Base-by-base conservation (phyloP, 2,113 vertebrate genomes). In the Otis tarda region DNA sequence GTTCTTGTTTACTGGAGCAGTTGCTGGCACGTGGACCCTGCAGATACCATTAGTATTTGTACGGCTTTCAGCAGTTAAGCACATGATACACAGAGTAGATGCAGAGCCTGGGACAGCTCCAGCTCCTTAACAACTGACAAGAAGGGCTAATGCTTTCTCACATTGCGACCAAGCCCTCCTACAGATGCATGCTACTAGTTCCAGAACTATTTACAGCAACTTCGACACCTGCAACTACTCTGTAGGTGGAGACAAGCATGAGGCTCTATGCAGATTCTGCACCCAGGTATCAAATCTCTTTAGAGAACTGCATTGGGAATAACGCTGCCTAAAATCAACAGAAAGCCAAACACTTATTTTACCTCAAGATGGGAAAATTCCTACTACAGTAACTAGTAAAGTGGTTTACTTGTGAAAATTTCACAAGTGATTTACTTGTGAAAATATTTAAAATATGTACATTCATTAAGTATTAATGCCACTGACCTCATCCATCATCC, bases 61-160 rank as follows among this genome's bases (percentile, higher is more conserved):
- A 47, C 10, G 33, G 74, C 35, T 95, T 80, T 86, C 84, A 93
- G 63, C 67, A 90, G 45, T 63, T 53, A 75, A 53, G 20, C 55
- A 53, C 27, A 76, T 41, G 65, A 94, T 30, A 55, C 67, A 22
- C 31, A 25, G 64, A 77, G 60, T 63, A 77, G 60, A 56, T 22
- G 37, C 35, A 81, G 68, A 79, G 56, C 31, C 1, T 92, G 85
- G 64, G 76, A 86, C 56, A 88, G 52, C 64, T 93, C 73, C 83
- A 89, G 69, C 91, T 94, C 92, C 74, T 78, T 65, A 89, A 90
- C 84, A 95, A 73, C 78, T 84, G 89, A 55, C 69, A 76, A 92
- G 88, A 78, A 81, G 89, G 49, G 80, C 80, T 87, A 94, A 91
- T 73, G 78, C 83, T 81, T 94, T 92, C 91, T 82, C 57, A 6